Evolutionary conservation across 2,797 vertebrate genomes (phyloP).

Genomic region (Chaetophractus vellerosus): DNA sequence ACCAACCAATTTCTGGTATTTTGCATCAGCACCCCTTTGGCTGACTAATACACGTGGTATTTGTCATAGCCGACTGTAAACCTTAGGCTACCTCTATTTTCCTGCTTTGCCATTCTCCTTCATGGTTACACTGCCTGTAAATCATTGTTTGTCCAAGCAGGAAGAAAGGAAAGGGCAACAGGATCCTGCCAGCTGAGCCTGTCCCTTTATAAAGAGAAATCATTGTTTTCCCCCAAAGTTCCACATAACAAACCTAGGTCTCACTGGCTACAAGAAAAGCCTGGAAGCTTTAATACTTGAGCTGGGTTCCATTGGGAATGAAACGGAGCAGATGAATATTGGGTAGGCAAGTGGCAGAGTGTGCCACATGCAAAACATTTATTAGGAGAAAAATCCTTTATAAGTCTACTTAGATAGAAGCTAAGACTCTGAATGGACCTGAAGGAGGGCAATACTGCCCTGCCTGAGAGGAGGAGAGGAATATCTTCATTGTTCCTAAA

Average conservation of each 20-base stretch:
- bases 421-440: not conserved
- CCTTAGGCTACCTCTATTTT: not conserved
- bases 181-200: not conserved
- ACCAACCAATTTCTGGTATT: too few species aligned
- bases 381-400: constrained; percentile 36
- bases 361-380: not conserved
- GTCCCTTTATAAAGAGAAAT: constrained; percentile 30
- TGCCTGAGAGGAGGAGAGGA: not conserved
- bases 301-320: too few species aligned
- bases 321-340: too few species aligned
- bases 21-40: too few species aligned
- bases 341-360: not conserved
- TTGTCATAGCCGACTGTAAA: too few species aligned
- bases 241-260: not conserved
- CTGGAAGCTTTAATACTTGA: not conserved
- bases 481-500: not conserved
- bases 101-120: not conserved
- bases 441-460: not conserved
- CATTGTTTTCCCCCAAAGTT: not conserved
- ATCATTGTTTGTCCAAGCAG: not conserved
- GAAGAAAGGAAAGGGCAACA: not conserved
- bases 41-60: too few species aligned
- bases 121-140: not conserved
- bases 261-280: constrained; percentile 1
- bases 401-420: not conserved